Percentiles rank a stretch among this genome's conserved stretches.
These are phyloP conservation scores for Oncorhynchus tshawytscha DNA, from an alignment of 2,113 vertebrate species.

Conservation along the genomic window DNA sequence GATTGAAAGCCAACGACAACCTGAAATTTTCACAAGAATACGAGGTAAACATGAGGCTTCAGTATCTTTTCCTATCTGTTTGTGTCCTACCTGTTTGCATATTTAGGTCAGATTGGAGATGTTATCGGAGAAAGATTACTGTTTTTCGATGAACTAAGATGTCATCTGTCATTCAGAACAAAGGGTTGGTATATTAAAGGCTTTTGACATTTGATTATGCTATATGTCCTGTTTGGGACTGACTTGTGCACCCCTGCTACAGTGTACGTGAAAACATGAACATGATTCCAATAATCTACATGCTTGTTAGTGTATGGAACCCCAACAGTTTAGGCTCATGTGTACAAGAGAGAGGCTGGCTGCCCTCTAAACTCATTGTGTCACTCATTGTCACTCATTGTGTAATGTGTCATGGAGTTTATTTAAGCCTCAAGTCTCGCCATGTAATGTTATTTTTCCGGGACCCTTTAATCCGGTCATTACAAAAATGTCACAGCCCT, in stretches of 20 bases:
- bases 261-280: no score
- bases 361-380: neutral
- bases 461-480: slow-evolving; percentile 19
- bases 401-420: neutral
- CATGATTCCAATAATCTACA: no score
- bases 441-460: slow-evolving; percentile 27
- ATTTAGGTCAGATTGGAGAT: no score
- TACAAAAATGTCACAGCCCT: neutral
- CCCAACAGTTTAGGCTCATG: neutral
- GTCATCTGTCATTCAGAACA: neutral
- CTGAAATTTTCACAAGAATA: slow-evolving; percentile 99
- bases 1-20: slow-evolving; percentile 98
- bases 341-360: neutral
- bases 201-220: no score
- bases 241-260: no score
- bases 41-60: slow-evolving; percentile 76
- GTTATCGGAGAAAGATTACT: no score
- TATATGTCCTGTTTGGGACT: no score
- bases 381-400: neutral
- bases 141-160: neutral
- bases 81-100: neutral
- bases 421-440: slow-evolving; percentile 6
- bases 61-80: no score
- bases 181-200: neutral
- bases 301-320: no score